Conservation (phyloP, 2,113 vertebrate species). For the Neolamprologus kungweensis region DNA sequence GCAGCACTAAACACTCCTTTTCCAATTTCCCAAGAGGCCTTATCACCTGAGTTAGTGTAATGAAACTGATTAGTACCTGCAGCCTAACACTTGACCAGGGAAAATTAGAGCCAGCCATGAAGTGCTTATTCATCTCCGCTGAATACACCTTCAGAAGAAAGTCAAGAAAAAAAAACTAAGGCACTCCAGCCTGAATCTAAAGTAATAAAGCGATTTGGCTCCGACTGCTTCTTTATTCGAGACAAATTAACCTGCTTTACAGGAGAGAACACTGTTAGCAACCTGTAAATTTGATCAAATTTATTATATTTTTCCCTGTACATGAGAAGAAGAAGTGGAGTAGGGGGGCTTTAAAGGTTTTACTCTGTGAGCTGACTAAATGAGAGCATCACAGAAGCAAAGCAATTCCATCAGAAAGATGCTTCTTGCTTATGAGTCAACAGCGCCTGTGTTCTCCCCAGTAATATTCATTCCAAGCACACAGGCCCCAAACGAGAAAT, state of each 20-base stretch:
- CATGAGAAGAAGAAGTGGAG: background rate
- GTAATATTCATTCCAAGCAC: background rate
- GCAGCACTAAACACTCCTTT: background rate
- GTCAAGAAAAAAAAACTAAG: background rate
- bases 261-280: conserved; percentile 12
- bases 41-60: conserved; percentile 41
- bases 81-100: conserved; percentile 24
- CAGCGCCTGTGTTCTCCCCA: background rate
- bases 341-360: background rate
- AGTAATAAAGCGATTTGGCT: conserved; percentile 40
- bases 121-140: conserved; percentile 31
- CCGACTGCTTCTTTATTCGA: conserved; percentile 20
- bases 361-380: background rate
- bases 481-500: background rate
- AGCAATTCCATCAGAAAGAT: background rate
- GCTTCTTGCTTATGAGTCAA: conserved; percentile 3
- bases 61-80: conserved; percentile 46
- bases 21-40: background rate
- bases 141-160: conserved; percentile 20
- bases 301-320: background rate
- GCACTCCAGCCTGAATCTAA: background rate
- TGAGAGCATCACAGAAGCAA: background rate
- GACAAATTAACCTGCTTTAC: conserved; percentile 40
- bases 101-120: conserved; percentile 39
- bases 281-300: conserved; percentile 33